A percentile compares a stretch with the other conserved stretches of the same genome.
These are phyloP conservation scores for Grammomys dolichurus DNA, from an alignment of 2,113 vertebrate species.

Conservation along the genomic window DNA sequence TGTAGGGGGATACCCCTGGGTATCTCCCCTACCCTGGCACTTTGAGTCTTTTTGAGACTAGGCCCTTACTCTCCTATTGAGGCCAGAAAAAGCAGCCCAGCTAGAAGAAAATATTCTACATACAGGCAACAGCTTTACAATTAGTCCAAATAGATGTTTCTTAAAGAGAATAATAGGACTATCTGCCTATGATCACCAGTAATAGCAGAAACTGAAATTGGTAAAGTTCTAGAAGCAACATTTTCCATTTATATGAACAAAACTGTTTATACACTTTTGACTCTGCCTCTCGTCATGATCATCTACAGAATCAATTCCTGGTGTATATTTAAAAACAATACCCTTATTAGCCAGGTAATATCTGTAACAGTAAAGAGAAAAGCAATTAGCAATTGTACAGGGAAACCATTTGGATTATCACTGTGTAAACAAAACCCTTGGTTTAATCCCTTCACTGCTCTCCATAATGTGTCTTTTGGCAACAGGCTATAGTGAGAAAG, in stretches of 20 bases:
- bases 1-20: too few species aligned
- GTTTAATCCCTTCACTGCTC: background rate
- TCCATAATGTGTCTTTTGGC: slow-evolving; percentile 6
- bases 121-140: too few species aligned
- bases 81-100: too few species aligned
- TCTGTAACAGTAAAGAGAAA: background rate
- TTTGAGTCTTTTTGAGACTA: too few species aligned
- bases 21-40: too few species aligned
- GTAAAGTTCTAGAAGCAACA: background rate
- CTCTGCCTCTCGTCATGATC: background rate
- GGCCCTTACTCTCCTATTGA: too few species aligned
- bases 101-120: too few species aligned
- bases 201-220: background rate
- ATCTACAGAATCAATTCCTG: background rate
- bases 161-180: background rate
- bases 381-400: background rate
- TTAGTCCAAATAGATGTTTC: background rate
- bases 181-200: background rate
- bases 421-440: slow-evolving; percentile 31
- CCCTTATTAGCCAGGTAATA: background rate
- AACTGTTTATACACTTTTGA: background rate
- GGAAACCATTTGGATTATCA: background rate
- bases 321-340: background rate
- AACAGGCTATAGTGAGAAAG: background rate
- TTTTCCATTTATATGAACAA: background rate